Conservation (phyloP, 2,113 vertebrate genomes). For the Neotoma lepida region DNA sequence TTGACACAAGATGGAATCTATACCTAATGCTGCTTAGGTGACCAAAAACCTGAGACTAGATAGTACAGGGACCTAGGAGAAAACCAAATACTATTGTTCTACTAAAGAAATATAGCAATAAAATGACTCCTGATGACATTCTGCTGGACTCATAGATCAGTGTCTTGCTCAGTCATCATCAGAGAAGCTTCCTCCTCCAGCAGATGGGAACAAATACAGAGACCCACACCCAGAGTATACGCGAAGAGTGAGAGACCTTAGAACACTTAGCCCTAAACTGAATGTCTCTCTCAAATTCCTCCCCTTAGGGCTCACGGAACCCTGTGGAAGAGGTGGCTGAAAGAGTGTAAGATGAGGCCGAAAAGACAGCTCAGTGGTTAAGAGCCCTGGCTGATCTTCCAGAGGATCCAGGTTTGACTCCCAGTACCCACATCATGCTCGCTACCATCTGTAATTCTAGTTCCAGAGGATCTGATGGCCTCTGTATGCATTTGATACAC, state of each 20-base stretch:
- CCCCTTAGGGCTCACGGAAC: background rate
- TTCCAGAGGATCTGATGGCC: background rate
- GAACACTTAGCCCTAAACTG: background rate
- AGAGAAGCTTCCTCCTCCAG: background rate
- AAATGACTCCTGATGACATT: background rate
- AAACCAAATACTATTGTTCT: background rate
- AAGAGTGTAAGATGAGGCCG: background rate
- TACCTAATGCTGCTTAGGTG: background rate
- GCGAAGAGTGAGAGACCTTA: background rate
- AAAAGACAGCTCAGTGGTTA: background rate
- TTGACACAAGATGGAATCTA: background rate
- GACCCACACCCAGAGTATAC: background rate
- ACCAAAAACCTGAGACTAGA: background rate
- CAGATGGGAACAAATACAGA: background rate
- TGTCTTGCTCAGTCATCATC: background rate
- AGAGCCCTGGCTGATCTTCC: background rate
- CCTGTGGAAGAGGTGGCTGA: background rate
- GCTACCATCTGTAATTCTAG: background rate
- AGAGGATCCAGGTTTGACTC: background rate
- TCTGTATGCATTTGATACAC: background rate
- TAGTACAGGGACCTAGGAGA: background rate
- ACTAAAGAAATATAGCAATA: background rate
- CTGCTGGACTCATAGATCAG: background rate
- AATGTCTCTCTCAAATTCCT: background rate
- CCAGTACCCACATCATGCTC: background rate